Evolutionary conservation across 1,140 invertebrate species (phyloP).

Genomic region (Anagrus nilaparvatae): DNA sequence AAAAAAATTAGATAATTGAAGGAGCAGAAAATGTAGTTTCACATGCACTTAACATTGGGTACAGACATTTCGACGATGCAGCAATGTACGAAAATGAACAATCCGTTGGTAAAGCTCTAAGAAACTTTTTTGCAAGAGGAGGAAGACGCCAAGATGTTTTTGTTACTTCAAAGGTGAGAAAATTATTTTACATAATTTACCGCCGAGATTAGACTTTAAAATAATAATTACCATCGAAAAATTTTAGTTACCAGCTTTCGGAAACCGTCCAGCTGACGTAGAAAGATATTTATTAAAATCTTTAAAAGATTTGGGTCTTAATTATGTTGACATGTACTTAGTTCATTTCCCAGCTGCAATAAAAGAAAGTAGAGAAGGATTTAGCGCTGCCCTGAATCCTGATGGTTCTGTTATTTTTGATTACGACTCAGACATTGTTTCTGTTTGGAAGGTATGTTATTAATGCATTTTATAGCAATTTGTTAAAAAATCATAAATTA

Average conservation of each 20-base stretch:
- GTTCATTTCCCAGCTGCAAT: constrained; percentile 71
- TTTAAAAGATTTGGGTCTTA: constrained; percentile 56
- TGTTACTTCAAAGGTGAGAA: constrained; percentile 66
- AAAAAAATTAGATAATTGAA: too few species aligned
- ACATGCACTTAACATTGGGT: constrained; percentile 52
- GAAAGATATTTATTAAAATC: constrained; percentile 62
- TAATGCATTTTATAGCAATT: constrained; percentile 6
- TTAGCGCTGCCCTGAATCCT: constrained; percentile 38
- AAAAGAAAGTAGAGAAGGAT: constrained; percentile 38
- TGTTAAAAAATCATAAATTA: constrained; percentile 12
- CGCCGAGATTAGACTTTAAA: constrained; percentile 7
- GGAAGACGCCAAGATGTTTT: constrained; percentile 69
- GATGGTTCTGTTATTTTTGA: constrained; percentile 58
- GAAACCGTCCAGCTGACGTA: constrained; percentile 59
- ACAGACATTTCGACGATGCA: constrained; percentile 73
- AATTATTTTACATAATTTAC: background rate
- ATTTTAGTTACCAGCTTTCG: constrained; percentile 47
- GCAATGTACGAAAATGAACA: constrained; percentile 74
- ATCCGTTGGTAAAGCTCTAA: constrained; percentile 63
- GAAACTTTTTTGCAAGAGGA: constrained; percentile 60
- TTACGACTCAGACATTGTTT: constrained; percentile 54
- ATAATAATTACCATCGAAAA: constrained; percentile 8
- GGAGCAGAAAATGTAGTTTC: constrained; percentile 60
- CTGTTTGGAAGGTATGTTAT: constrained; percentile 59
- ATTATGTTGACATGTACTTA: constrained; percentile 78